phyloP scores from a whole-genome alignment of 2,113 vertebrate species.

The Nanorana parkeri region DNA sequence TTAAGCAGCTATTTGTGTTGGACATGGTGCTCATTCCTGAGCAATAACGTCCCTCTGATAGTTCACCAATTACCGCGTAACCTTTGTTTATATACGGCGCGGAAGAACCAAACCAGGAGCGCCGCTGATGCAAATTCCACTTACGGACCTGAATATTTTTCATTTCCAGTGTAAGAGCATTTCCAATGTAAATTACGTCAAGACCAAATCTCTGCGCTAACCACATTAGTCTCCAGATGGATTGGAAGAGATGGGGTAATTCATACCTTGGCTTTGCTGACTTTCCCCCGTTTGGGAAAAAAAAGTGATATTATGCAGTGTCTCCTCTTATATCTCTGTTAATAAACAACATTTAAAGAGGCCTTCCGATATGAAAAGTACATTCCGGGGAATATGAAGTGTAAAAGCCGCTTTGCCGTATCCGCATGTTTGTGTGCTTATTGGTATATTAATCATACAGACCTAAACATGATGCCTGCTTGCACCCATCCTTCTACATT shows the following conservation, averaged over 20 bases:
- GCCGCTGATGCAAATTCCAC: slow-evolving; percentile 66
- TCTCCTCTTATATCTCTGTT: slow-evolving; percentile 56
- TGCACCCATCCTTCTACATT: too few relatives aligned
- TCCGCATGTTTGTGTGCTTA: too few relatives aligned
- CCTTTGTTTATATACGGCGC: slow-evolving; percentile 78
- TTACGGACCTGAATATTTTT: slow-evolving; percentile 62
- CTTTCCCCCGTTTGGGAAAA: not conserved
- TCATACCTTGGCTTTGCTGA: slow-evolving; percentile 66
- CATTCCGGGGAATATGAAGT: too few relatives aligned
- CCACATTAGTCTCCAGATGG: slow-evolving; percentile 78
- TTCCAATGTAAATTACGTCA: slow-evolving; percentile 67
- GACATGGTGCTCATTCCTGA: not conserved
- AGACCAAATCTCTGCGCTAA: slow-evolving; percentile 77
- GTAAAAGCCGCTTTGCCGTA: too few relatives aligned
- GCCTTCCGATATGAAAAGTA: too few relatives aligned
- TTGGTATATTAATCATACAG: too few relatives aligned
- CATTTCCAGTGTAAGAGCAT: slow-evolving; percentile 66
- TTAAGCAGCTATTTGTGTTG: not conserved
- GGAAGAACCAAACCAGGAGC: slow-evolving; percentile 66
- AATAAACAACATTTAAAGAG: not conserved
- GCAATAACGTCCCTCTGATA: slow-evolving; percentile 74
- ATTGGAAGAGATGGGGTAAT: slow-evolving; percentile 78
- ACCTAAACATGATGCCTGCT: too few relatives aligned
- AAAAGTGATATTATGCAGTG: not conserved
- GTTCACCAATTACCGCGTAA: slow-evolving; percentile 79